phyloP scores from a whole-genome alignment of 2,113 vertebrate species.

The Mirza zaza region DNA sequence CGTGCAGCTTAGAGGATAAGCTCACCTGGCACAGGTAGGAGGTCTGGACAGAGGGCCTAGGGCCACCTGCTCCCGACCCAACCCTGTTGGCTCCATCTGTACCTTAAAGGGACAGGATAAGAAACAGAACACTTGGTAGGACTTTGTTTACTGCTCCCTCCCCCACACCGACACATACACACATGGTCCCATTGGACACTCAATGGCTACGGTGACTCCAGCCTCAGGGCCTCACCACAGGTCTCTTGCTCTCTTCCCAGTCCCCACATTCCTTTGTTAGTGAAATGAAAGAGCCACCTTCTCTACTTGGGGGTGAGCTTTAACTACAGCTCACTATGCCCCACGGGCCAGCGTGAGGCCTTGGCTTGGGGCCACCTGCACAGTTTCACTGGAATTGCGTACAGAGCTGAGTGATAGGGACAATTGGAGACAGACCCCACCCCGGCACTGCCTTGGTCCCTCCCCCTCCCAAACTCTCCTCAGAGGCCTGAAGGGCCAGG shows the following conservation, averaged over 20 bases:
- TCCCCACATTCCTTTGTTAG: neutral
- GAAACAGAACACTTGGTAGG: neutral
- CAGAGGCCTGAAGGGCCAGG: neutral
- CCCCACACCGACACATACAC: too few species aligned
- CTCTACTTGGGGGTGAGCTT: neutral
- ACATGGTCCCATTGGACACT: neutral
- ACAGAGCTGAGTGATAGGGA: neutral
- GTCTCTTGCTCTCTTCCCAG: neutral
- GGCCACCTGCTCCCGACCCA: neutral
- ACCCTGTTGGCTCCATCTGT: neutral
- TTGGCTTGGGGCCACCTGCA: neutral
- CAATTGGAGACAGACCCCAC: neutral
- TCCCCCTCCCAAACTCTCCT: neutral
- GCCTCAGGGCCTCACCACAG: neutral
- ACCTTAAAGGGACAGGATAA: neutral
- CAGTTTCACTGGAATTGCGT: neutral
- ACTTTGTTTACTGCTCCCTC: neutral
- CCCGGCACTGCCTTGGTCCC: neutral
- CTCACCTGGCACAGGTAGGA: neutral
- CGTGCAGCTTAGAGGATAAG: neutral
- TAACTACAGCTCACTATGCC: accelerated
- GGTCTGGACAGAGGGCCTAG: neutral
- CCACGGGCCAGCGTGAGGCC: neutral
- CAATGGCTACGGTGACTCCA: neutral
- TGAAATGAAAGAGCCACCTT: neutral